A percentile compares a stretch with the other conserved stretches of the same genome.
These are phyloP conservation scores for Drosophila arizonae DNA, from an alignment of 1,140 invertebrate species.

Conservation along the genomic window DNA sequence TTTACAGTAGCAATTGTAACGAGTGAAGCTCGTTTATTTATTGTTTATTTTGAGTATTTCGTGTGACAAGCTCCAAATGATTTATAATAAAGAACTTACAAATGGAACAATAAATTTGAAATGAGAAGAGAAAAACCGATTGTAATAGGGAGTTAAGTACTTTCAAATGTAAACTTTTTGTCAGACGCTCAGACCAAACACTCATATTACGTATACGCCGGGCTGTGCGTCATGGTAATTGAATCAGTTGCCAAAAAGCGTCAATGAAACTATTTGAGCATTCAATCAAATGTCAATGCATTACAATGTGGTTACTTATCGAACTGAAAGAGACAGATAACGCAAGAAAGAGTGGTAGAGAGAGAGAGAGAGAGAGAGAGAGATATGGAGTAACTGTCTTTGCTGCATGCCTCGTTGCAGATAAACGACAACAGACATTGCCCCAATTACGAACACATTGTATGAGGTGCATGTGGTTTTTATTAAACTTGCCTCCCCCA, in stretches of 20 bases:
- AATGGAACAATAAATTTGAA: background rate
- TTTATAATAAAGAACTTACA: background rate
- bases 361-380: background rate
- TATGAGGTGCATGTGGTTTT: constrained; percentile 27
- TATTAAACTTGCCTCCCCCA: constrained; percentile 26
- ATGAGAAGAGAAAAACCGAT: constrained; percentile 1
- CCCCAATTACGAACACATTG: constrained; percentile 51
- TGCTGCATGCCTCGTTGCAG: constrained; percentile 21
- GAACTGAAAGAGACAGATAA: background rate
- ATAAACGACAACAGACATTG: constrained; percentile 55
- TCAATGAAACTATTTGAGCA: constrained; percentile 24
- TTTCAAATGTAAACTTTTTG: background rate
- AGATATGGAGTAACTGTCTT: background rate
- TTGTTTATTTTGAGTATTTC: constrained; percentile 1
- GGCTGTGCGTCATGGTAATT: constrained; percentile 15
- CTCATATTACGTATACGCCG: constrained; percentile 41
- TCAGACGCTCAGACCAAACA: background rate
- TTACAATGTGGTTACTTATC: constrained; percentile 36
- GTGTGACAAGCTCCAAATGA: background rate
- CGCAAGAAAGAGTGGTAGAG: background rate
- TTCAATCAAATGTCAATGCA: constrained; percentile 35
- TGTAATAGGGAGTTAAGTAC: background rate
- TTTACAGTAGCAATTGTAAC: constrained; percentile 5
- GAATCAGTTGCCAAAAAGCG: constrained; percentile 20
- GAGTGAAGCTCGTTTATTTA: background rate